These are phyloP conservation scores for Enteromius radiatus DNA, from an alignment of 2,797 vertebrate species.

Conservation along the genomic window DNA sequence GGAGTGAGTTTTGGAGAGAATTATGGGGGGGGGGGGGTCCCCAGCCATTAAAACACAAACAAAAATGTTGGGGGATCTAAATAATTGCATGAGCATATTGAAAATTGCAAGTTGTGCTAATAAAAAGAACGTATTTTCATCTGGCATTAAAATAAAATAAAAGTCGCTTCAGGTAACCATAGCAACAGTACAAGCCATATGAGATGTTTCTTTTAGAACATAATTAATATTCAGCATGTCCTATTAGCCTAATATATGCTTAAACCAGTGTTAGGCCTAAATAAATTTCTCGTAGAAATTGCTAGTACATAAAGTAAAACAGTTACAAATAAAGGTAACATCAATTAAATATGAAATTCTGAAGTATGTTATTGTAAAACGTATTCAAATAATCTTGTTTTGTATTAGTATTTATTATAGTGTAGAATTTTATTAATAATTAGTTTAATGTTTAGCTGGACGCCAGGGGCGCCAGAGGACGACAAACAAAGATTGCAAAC, in stretches of 20 bases:
- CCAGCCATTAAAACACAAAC: not conserved
- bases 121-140: not conserved
- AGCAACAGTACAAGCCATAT: not conserved
- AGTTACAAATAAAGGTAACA: not conserved
- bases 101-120: not conserved
- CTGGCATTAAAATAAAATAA: not conserved
- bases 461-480: not conserved
- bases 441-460: not conserved
- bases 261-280: not conserved
- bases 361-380: not conserved
- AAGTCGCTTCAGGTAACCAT: not conserved
- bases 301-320: not conserved
- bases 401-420: not conserved
- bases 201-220: not conserved
- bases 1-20: constrained; percentile 6
- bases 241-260: not conserved
- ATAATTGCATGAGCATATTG: not conserved
- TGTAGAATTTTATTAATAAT: not conserved
- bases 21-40: not conserved
- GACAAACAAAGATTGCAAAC: not conserved
- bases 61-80: not conserved
- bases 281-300: not conserved
- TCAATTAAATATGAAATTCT: not conserved
- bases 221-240: not conserved
- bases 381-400: no score